A percentile compares a stretch with the other conserved stretches of the same genome.
These are phyloP conservation scores for Cygnus buccinator DNA, from an alignment of 2,113 vertebrate species.

Conservation along the genomic window DNA sequence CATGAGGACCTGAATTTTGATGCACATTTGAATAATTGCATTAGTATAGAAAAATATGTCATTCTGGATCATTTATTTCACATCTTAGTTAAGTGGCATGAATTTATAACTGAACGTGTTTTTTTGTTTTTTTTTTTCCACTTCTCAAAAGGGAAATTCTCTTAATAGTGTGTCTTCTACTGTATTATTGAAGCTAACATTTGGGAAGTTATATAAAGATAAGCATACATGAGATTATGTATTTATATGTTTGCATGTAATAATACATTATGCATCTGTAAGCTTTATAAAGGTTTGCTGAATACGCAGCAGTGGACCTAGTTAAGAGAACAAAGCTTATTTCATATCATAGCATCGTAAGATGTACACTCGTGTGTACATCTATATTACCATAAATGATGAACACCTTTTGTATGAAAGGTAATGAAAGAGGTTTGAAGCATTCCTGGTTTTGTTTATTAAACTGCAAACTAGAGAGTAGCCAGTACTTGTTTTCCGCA, in stretches of 20 bases:
- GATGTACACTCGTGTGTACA: neutral
- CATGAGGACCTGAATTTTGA: conserved; percentile 34
- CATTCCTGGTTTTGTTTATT: neutral
- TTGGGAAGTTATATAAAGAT: neutral
- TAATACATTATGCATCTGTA: neutral
- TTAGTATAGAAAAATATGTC: conserved; percentile 5
- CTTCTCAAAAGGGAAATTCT: neutral
- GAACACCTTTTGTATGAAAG: neutral
- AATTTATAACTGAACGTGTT: neutral
- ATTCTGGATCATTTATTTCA: conserved; percentile 28
- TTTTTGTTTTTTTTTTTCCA: neutral
- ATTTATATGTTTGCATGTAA: neutral
- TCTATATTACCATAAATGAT: neutral
- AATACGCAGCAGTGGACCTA: neutral
- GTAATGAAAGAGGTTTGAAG: neutral
- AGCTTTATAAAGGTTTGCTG: conserved; percentile 5
- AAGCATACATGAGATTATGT: neutral
- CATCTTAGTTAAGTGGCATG: neutral
- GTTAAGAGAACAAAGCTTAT: neutral
- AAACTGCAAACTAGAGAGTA: neutral
- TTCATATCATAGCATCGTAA: neutral
- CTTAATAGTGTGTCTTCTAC: neutral
- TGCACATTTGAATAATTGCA: neutral
- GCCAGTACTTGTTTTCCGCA: neutral
- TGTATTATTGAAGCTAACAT: neutral